Conservation (phyloP, 2,113 vertebrate genomes). For the Cheilinus undulatus region DNA sequence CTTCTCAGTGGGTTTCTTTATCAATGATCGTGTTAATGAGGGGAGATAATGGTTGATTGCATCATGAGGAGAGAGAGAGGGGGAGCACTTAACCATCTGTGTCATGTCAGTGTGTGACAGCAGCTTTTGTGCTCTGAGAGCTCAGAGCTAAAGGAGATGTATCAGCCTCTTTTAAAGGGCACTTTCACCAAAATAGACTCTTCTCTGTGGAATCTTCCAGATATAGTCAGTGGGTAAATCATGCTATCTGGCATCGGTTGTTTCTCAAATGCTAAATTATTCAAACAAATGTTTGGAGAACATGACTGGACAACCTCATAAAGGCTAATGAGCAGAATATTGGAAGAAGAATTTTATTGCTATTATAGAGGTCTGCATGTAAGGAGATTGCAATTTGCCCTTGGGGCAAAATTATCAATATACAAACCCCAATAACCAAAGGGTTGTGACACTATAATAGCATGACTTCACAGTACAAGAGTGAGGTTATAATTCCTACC, state of each 20-base stretch:
- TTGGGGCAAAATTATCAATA: too few relatives aligned
- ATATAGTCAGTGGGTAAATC: not conserved
- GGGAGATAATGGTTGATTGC: not conserved
- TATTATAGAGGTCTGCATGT: too few relatives aligned
- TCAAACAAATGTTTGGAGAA: too few relatives aligned
- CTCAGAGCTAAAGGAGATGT: not conserved
- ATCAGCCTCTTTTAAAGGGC: not conserved
- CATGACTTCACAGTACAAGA: too few relatives aligned
- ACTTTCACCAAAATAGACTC: not conserved
- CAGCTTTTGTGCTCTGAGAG: slow-evolving; percentile 10
- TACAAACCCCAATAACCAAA: too few relatives aligned
- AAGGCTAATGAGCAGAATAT: not conserved
- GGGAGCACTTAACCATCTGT: not conserved
- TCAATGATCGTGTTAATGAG: not conserved
- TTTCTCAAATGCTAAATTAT: too few relatives aligned
- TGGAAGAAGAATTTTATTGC: too few relatives aligned
- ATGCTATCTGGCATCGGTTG: too few relatives aligned
- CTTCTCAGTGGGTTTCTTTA: too few relatives aligned
- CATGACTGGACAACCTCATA: not conserved
- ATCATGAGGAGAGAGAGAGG: not conserved
- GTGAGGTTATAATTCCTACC: too few relatives aligned
- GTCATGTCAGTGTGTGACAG: not conserved
- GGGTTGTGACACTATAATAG: too few relatives aligned
- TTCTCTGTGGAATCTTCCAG: not conserved
- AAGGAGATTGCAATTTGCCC: too few relatives aligned